phyloP scores from a whole-genome alignment of 2,113 vertebrate species.

The Vireo altiloquus region DNA sequence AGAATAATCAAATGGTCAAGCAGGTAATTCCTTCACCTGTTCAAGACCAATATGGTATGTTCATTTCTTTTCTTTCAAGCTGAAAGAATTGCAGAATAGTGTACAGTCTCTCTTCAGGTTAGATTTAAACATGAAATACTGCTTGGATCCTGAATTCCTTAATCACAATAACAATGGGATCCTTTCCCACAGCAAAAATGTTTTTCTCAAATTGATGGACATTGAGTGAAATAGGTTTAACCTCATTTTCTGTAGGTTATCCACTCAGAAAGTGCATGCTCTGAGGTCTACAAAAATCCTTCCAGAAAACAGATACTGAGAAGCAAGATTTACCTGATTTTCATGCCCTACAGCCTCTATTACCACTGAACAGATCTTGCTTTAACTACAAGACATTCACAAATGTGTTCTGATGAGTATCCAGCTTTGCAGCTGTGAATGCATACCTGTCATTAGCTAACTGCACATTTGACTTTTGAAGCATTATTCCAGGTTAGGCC shows the following conservation, averaged over 20 bases:
- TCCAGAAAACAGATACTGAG: background rate
- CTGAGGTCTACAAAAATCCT: background rate
- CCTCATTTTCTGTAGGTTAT: background rate
- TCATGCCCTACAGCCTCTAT: background rate
- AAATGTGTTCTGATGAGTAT: background rate
- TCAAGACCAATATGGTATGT: background rate
- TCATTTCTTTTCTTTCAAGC: background rate
- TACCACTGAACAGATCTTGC: background rate
- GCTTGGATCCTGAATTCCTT: background rate
- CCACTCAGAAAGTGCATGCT: background rate
- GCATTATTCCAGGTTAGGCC: background rate
- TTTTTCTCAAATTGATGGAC: background rate
- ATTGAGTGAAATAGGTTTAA: background rate
- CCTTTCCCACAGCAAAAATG: background rate
- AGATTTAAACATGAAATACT: background rate
- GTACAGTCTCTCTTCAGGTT: background rate
- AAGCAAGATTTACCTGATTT: background rate
- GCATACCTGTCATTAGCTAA: background rate
- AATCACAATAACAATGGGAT: accelerated
- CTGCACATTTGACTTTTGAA: background rate
- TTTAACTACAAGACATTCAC: background rate
- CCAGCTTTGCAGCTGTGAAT: background rate
- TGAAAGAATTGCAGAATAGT: background rate
- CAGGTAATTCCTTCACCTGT: background rate
- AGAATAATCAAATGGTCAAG: background rate